Evolutionary conservation across 2,888 invertebrate genomes (phyloP), one percentile per base, ranked within the genome.

Genomic region (Watsonalla binaria): DNA sequence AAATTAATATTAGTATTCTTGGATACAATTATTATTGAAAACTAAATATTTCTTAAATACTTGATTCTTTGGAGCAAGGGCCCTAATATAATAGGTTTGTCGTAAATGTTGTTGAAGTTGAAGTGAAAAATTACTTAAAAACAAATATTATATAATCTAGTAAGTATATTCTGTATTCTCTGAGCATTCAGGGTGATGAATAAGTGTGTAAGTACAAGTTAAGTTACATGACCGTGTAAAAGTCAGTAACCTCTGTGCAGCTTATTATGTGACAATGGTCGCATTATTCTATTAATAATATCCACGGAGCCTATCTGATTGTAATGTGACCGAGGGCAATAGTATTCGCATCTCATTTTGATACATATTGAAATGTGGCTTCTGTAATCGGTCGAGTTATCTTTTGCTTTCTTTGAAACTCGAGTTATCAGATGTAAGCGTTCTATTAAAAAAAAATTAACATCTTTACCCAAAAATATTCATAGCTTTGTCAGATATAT

Each of bases 221-320:
- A 49, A 42, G 39, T 51, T 39, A 63, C 62, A 52, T 52, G 47
- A 62, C 63, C 51, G 70, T 72, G 72, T 72, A 54, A 70, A 54
- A 56, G 69, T 53, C 59, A 60, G 50, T 55, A 58, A 62, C 62
- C 64, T 64, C 58, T 59, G 65, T 57, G 58, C 55, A 59, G 60
- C 66, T 66, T 74, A 68, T 68, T 59, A 59, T 62, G 59, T 65
- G 66, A 76, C 78, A 77, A 78, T 74, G 72, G 69, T 60, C 55
- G 66, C 59, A 66, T 77, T 71, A 76, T 78, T 74, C 74, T 80
- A 80, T 78, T 81, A 81, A 79, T 80, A 80, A 70, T 63, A 67
- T 66, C 64, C 60, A 50, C 53, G 52, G 61, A 66, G 65, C 46
- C 49, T 70, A 68, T 74, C 74, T 68, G 68, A 66, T 60, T 55